Conservation (phyloP, 2,113 vertebrate species). For the Epinephelus cyanopodus region DNA sequence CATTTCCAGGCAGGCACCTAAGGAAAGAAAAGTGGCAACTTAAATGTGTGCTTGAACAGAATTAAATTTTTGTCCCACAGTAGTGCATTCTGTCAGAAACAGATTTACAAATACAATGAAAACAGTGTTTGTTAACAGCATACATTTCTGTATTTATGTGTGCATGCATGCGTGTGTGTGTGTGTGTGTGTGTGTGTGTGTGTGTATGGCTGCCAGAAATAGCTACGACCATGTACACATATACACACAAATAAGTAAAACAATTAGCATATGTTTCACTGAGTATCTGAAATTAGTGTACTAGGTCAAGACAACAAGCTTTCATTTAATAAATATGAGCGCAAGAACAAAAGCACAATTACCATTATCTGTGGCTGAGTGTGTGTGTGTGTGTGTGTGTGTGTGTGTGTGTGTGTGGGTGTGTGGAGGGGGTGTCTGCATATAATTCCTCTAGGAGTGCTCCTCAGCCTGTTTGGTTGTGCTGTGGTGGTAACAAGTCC, state of each 20-base stretch:
- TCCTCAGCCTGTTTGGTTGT: constrained; percentile 86
- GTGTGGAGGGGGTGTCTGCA: background rate
- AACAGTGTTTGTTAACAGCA: background rate
- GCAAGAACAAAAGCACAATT: constrained; percentile 89
- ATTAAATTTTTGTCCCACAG: background rate
- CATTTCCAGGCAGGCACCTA: background rate
- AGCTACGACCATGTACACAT: background rate
- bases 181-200: constrained; percentile 36
- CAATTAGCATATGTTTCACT: constrained; percentile 77
- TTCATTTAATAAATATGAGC: constrained; percentile 93
- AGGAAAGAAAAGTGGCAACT: background rate
- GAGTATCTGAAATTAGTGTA: constrained; percentile 69
- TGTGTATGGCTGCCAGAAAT: background rate
- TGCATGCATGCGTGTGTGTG: background rate
- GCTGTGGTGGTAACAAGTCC: constrained; percentile 87
- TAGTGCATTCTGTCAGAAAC: background rate
- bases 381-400: constrained; percentile 76
- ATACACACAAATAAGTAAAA: constrained; percentile 40
- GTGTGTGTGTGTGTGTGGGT: constrained; percentile 72
- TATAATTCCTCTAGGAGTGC: constrained; percentile 79
- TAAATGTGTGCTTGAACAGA: background rate
- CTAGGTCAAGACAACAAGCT: constrained; percentile 90
- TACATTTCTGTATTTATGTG: background rate
- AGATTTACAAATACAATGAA: background rate
- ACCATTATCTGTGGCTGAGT: constrained; percentile 84